Conservation (phyloP, 2,113 vertebrate genomes). For the Pithys albifrons region DNA sequence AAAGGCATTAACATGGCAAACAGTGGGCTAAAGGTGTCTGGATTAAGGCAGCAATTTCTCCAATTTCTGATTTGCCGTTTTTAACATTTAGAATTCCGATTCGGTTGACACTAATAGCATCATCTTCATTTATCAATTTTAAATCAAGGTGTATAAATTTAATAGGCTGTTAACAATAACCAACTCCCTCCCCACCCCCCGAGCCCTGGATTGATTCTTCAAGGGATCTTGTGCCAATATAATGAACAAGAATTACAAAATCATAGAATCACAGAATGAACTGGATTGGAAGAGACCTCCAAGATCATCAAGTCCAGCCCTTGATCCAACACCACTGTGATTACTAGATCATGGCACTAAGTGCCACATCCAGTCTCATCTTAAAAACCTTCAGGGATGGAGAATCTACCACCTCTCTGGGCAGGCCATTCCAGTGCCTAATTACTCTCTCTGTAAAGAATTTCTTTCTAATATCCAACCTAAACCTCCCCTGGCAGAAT, state of each 20-base stretch:
- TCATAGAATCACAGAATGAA: no score
- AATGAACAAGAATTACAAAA: background rate
- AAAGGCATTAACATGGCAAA: constrained; percentile 43
- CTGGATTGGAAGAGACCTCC: no score
- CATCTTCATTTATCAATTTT: background rate
- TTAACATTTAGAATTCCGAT: background rate
- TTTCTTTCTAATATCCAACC: no score
- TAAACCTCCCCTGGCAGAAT: no score
- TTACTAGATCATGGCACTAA: no score
- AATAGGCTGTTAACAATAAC: background rate
- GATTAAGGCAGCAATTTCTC: constrained; percentile 16
- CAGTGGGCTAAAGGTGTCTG: constrained; percentile 2
- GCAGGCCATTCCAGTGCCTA: no score
- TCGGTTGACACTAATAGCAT: background rate
- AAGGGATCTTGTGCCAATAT: background rate
- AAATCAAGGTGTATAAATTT: background rate
- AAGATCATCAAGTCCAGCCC: no score
- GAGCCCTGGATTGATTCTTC: background rate
- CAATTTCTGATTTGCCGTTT: background rate
- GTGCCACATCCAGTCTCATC: no score
- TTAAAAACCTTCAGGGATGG: no score
- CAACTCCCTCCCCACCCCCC: background rate
- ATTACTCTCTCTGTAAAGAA: no score
- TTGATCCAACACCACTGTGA: no score
- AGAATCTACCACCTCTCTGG: no score